phyloP scores from a whole-genome alignment of 2,888 invertebrate species.

The Exocentrus adspersus region DNA sequence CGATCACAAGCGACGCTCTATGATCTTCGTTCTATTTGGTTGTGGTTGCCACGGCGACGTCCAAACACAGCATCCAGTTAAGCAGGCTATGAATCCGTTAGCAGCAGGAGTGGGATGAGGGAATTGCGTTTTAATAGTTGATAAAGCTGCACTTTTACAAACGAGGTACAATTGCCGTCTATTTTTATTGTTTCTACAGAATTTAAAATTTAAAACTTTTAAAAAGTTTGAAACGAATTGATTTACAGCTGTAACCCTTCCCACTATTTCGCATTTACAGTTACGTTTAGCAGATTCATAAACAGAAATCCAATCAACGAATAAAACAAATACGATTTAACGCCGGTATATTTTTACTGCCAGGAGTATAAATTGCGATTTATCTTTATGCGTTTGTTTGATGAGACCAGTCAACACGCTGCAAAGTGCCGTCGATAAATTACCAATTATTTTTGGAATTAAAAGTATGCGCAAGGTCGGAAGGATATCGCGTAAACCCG shows the following conservation, averaged over 20 bases:
- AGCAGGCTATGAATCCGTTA: constrained; percentile 47
- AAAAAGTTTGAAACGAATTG: too few species aligned
- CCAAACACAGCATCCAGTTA: constrained; percentile 38
- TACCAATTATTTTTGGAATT: not conserved
- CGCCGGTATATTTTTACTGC: not conserved
- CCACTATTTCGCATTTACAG: not conserved
- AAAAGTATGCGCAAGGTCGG: not conserved
- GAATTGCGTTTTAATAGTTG: constrained; percentile 46
- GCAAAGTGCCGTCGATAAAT: not conserved
- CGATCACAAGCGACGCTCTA: constrained; percentile 1
- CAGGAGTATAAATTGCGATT: not conserved
- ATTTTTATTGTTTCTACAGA: not conserved
- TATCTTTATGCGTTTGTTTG: not conserved
- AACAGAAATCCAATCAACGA: not conserved
- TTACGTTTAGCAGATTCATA: constrained; percentile 1
- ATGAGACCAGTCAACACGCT: not conserved
- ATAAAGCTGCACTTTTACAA: constrained; percentile 28
- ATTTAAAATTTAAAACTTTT: not conserved
- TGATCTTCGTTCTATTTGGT: constrained; percentile 32
- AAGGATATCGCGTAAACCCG: not conserved
- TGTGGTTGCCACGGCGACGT: constrained; percentile 42
- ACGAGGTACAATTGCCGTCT: not conserved
- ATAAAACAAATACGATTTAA: not conserved
- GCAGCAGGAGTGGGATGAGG: constrained; percentile 36
- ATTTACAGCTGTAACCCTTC: not conserved